Evolutionary conservation across 2,113 vertebrate species (phyloP), one percentile per base, ranked within the genome.

Genomic region (Amphilophus citrinellus): DNA sequence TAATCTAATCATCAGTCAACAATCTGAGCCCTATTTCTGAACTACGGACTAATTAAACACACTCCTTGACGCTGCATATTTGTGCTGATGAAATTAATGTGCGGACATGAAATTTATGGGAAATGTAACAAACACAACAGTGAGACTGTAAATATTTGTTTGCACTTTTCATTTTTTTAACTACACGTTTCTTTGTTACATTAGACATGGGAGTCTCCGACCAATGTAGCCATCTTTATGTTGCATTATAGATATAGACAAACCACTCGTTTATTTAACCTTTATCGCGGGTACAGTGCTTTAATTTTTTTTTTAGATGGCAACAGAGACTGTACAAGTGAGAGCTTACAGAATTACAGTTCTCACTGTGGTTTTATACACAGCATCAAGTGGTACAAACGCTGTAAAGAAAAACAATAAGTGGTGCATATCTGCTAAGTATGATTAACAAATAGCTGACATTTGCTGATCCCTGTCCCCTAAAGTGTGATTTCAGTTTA

Each of bases 121-220:
- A 47, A 62, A 47, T 68, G 39, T 30, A 73, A 56, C 27, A 32
- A 73, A 50, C 47, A 53, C 76, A 77, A 66, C 10, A 73, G 79
- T 22, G 9, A 86, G 84, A 86, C 71, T 90, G 89, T 93, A 93
- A 79, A 89, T 88, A 83, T 80, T 85, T 87, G 30, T 89, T 88
- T 91, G 80, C 66, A 87, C 76, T 86, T 92, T 86, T 60, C 80
- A 11, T 86, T 92, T 87, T 60, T 84, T 88, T 88, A 9, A 39
- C 37, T 91, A 71, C 66, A 88, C 79, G 82, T 92, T 87, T 66
- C 83, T 53, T 71, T 71, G 10, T 71, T 30, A 53, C 59, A 27
- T 50, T 9, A 71, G 32, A 57, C 9, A 13, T 30, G 30, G 71
- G 17, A 13, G 47, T 53, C 53, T 61, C 17, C 3, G 44, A 8